Evolutionary conservation across 1,140 invertebrate genomes (phyloP).

Genomic region (Camponotus pennsylvanicus): DNA sequence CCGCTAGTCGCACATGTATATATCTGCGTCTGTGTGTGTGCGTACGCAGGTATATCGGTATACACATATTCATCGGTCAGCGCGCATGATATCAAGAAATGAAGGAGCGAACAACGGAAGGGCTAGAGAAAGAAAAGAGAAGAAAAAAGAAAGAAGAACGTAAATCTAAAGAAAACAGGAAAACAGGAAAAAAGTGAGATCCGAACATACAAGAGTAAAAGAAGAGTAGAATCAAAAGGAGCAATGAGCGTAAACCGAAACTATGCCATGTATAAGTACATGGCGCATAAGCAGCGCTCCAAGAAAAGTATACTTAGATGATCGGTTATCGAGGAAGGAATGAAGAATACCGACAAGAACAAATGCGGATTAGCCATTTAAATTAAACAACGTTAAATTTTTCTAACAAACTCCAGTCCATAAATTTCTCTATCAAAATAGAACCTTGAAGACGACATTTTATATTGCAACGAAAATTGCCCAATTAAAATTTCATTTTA

Average conservation of each 20-base stretch:
- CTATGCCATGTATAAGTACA: background rate
- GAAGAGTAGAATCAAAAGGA: conserved; percentile 14
- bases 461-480: background rate
- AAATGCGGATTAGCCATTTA: background rate
- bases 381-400: background rate
- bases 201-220: background rate
- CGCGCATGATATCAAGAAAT: background rate
- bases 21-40: background rate
- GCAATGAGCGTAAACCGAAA: background rate
- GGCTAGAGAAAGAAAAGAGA: conserved; percentile 45
- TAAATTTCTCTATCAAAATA: conserved; percentile 3
- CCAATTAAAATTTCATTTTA: background rate
- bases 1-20: conserved; percentile 73
- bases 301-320: conserved; percentile 2
- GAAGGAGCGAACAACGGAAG: conserved; percentile 63
- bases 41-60: background rate
- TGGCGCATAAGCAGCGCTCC: no score
- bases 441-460: background rate
- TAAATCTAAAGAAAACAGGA: conserved; percentile 56
- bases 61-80: background rate
- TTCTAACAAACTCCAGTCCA: background rate
- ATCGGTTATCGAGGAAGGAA: conserved; percentile 15
- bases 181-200: conserved; percentile 58
- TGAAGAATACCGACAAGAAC: background rate
- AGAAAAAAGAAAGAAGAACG: conserved; percentile 65